Base-by-base conservation (phyloP, 2,888 invertebrate species). In the Folsomia candida region DNA sequence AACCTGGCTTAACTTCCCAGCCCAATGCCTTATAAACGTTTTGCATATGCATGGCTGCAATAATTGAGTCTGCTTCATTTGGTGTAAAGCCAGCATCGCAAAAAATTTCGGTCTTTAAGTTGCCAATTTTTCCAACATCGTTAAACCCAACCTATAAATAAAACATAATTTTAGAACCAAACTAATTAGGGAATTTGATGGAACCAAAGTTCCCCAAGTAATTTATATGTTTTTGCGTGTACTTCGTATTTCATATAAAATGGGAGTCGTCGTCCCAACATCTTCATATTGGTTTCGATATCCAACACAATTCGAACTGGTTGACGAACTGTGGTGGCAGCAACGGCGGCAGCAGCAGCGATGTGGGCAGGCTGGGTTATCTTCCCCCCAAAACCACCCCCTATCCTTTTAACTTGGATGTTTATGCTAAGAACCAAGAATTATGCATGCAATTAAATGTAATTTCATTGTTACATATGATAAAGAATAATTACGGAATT, bases 351-450 rank as follows among this genome's bases (percentile, higher is more conserved):
- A 0, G 90, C 90, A 37, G 87, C 86, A 0, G 90, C 86, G 0
- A 88, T 81, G 11, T 87, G 84, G 18, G 84, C 82, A 6, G 86
- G 83, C 4, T 92, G 86, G 0, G 87, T 86, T 62, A 91, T 88
- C 83, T 94, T 94, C 0, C 86, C 87, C 0, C 94, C 94, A 81
- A 90, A 95, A 0, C 85, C 91, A 11, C 94, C 94, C 2, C 94
- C 75, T 25, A 75, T 47, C 64, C 75, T 51, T 29, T 88, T 86
- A 0, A 92, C 90, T 57, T 85, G 37, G 14, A 37, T 37, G 37
- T 37, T 37, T 37, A 37, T 37, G 37, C 37, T 90, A 80, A 70
- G n/a, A n/a, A n/a, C n/a, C n/a, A n/a, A n/a, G n/a, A n/a, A n/a
- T n/a, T n/a, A n/a, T n/a, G n/a, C n/a, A n/a, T n/a, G n/a, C n/a